Base-by-base conservation (phyloP, 23 tunicate genomes). In the Styela clava region DNA sequence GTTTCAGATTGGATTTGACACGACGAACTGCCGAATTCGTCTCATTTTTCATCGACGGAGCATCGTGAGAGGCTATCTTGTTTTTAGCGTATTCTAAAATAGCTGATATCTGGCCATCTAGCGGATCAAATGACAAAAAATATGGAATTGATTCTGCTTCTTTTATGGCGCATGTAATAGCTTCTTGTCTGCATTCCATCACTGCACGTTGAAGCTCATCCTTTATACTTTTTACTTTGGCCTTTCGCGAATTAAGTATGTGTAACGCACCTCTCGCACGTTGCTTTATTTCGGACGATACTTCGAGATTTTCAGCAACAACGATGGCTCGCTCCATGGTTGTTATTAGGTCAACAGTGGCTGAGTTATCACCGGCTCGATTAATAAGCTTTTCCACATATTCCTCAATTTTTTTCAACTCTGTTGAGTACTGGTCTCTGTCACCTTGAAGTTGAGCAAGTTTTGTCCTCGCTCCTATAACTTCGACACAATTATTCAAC, bases 151-250 rank as follows among this genome's bases (percentile, higher is more conserved):
- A 25, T 65, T 86, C 90, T 22, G 89, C 90, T 16, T 16, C 35
- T 1, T 72, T 61, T 24, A 91, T 82, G 44, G 82, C 84, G 24
- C 80, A 68, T 2, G 87, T 85, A 7, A 91, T 36, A 24, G 84
- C 97, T 25, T 68, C 85, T 3, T 82, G 35, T 20, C 87, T 65
- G 7, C 84, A 51, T 22, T 72, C 71, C 32, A 67, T 34, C 2
- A 91, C 69, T 3, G 97, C 97, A 2, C 33, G 16, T 19, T 76
- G 65, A 33, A 86, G 52, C 24, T 91, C 84, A 0, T 78, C 33
- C 29, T 52, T 74, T 26, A 91, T 25, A 22, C 65, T 24, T 26
- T 63, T 28, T 12, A 70, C 80, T 64, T 82, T 78, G 18, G 20
- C 62, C 62, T 78, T 74, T 32, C 82, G 69, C 31, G 74, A 80